A percentile compares a stretch with the other conserved stretches of the same genome.
Evolutionary conservation across 2,797 vertebrate species (phyloP).

Genomic region (Agapornis canus): DNA sequence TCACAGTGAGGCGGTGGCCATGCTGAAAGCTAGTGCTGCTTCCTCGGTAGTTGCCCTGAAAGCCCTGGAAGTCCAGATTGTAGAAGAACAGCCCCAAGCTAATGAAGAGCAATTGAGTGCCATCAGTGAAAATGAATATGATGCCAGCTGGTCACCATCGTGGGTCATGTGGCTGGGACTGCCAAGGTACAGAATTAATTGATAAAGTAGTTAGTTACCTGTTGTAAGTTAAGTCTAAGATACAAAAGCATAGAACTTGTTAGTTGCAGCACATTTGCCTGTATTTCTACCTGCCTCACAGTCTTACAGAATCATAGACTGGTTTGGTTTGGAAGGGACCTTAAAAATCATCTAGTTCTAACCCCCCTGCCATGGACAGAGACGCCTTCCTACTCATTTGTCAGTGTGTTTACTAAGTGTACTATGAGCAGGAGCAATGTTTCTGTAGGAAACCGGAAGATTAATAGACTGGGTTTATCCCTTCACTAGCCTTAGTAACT

Average conservation of each 20-base stretch:
- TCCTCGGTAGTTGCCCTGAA: conserved; percentile 88
- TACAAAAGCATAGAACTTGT: neutral
- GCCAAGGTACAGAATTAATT: conserved; percentile 83
- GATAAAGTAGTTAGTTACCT: neutral
- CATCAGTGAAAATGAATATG: conserved; percentile 91
- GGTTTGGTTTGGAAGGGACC: neutral
- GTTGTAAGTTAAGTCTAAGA: neutral
- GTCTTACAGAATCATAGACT: neutral
- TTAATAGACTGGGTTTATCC: neutral
- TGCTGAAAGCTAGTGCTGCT: conserved; percentile 93
- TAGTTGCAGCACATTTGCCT: neutral
- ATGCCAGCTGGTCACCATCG: conserved; percentile 96
- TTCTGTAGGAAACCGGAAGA: neutral
- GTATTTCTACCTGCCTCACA: neutral
- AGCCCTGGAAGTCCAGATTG: conserved; percentile 90
- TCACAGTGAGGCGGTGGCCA: conserved; percentile 95
- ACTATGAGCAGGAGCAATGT: neutral
- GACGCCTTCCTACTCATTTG: neutral
- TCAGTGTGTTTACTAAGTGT: neutral
- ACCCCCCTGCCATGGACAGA: neutral
- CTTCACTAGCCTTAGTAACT: neutral
- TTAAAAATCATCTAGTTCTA: neutral
- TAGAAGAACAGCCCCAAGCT: conserved; percentile 84
- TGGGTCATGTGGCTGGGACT: conserved; percentile 99
- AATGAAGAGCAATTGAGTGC: conserved; percentile 82